Evolutionary conservation across 2,113 vertebrate species (phyloP).

Genomic region (Propithecus coquereli): DNA sequence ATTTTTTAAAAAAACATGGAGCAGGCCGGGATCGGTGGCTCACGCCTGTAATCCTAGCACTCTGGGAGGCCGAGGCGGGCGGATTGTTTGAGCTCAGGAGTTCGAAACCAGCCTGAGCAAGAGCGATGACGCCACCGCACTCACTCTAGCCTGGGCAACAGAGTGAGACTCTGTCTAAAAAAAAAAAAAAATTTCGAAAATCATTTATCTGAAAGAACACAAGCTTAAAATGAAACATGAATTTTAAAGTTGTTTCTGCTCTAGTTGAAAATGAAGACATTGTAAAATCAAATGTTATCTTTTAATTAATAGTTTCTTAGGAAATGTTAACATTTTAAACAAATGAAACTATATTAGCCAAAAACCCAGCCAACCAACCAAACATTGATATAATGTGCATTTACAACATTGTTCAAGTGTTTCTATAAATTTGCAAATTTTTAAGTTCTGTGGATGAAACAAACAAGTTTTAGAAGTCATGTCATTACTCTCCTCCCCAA

Average conservation of each 20-base stretch:
- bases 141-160: too few relatives aligned
- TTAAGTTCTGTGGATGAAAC: not conserved
- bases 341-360: not conserved
- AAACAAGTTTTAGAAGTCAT: not conserved
- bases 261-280: not conserved
- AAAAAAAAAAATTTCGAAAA: too few relatives aligned
- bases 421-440: not conserved
- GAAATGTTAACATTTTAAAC: not conserved
- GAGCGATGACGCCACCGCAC: too few relatives aligned
- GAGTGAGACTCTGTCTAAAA: too few relatives aligned
- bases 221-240: not conserved
- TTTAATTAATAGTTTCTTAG: not conserved
- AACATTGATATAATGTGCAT: not conserved
- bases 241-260: not conserved
- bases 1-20: not conserved
- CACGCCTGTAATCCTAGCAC: too few relatives aligned
- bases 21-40: too few relatives aligned
- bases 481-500: not conserved
- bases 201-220: not conserved
- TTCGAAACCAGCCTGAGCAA: too few relatives aligned
- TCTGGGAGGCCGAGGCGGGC: too few relatives aligned
- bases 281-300: conserved; percentile 8
- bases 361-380: not conserved
- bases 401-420: conserved; percentile 3
- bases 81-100: too few relatives aligned